phyloP scores from a whole-genome alignment of 2,797 vertebrate species.

The Spinibarbus caldwelli region DNA sequence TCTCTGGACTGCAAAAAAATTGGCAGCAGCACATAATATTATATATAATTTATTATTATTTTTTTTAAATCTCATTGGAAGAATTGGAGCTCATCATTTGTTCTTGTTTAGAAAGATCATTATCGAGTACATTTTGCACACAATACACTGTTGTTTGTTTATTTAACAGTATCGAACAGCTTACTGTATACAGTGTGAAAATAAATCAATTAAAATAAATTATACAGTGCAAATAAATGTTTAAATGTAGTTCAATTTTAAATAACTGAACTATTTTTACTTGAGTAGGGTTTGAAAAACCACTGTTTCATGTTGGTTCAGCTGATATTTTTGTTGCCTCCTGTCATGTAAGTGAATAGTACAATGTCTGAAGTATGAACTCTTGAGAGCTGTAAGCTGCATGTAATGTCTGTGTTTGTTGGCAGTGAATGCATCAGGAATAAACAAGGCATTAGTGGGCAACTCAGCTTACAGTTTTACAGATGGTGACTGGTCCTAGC shows the following conservation, averaged over 20 bases:
- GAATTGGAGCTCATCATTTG: neutral
- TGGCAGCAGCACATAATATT: too few species aligned
- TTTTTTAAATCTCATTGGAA: neutral
- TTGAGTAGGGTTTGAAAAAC: neutral
- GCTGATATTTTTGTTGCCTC: neutral
- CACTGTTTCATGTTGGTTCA: neutral
- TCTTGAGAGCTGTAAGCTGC: neutral
- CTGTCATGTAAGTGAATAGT: neutral
- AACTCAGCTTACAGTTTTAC: constrained; percentile 17
- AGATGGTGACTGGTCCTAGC: constrained; percentile 14
- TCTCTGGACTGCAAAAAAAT: too few species aligned
- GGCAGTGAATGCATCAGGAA: neutral
- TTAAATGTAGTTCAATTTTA: neutral
- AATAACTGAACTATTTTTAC: neutral
- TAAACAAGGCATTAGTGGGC: neutral
- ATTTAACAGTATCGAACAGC: too few species aligned
- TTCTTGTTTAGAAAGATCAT: neutral
- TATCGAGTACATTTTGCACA: neutral
- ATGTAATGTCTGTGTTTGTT: neutral
- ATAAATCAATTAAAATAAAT: neutral
- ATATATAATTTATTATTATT: too few species aligned
- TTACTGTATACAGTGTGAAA: neutral
- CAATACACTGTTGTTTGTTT: too few species aligned
- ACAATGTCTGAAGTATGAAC: neutral
- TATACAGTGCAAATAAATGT: neutral